Evolutionary conservation across 2,113 vertebrate genomes (phyloP).

Genomic region (Apteryx mantelli): DNA sequence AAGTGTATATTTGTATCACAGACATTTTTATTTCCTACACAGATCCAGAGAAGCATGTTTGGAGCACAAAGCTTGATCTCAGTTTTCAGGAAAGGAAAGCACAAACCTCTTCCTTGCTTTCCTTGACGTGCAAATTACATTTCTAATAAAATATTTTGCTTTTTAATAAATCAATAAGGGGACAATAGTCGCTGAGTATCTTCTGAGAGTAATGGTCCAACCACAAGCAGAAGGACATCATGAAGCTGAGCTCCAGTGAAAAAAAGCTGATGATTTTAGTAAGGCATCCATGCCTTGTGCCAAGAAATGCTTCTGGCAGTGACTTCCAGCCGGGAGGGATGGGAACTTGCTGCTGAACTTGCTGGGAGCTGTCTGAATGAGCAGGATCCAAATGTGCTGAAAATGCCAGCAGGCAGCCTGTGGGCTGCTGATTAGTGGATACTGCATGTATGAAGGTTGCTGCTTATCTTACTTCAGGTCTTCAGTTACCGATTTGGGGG

Average conservation of each 20-base stretch:
- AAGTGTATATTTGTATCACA: not conserved
- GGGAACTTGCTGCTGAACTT: not conserved
- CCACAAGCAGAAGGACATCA: not conserved
- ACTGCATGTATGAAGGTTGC: not conserved
- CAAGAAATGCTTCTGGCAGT: constrained; percentile 4
- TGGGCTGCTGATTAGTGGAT: not conserved
- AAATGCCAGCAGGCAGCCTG: not conserved
- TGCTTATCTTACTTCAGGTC: not conserved
- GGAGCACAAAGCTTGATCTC: not conserved
- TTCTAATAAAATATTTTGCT: not conserved
- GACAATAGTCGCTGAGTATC: not conserved
- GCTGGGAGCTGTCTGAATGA: not conserved
- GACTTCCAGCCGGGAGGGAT: not conserved
- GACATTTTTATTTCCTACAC: not conserved
- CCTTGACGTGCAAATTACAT: not conserved
- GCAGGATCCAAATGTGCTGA: not conserved
- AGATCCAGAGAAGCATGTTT: not conserved
- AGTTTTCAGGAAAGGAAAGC: not conserved
- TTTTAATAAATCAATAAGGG: not conserved
- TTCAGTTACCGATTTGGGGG: not conserved
- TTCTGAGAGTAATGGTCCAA: not conserved
- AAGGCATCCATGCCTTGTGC: not conserved
- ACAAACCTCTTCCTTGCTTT: not conserved
- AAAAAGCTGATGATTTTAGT: not conserved
- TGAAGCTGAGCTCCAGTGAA: not conserved